Conservation (phyloP, 2,797 vertebrate species). For the Crypturellus tataupa region DNA sequence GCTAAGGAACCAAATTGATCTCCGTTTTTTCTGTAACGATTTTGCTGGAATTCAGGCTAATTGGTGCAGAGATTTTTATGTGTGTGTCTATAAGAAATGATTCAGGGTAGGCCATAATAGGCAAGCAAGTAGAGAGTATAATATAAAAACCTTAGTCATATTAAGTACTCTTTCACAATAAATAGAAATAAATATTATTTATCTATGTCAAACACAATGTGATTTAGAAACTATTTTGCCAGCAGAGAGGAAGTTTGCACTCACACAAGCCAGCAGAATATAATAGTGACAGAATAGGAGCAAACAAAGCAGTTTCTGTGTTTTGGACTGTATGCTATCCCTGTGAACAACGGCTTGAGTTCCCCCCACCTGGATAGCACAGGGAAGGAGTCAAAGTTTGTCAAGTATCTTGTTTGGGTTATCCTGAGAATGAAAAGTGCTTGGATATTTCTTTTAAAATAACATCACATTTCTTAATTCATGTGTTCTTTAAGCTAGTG, state of each 20-base stretch:
- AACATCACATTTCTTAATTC: neutral
- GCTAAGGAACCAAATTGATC: neutral
- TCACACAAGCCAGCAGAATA: neutral
- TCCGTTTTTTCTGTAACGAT: neutral
- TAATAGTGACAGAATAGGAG: neutral
- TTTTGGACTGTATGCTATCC: neutral
- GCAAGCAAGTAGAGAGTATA: neutral
- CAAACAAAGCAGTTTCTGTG: neutral
- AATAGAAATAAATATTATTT: slow-evolving; percentile 55
- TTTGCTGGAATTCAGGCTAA: neutral
- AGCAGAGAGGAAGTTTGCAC: neutral
- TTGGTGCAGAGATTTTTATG: neutral
- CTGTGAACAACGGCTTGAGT: neutral
- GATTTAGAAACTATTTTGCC: slow-evolving; percentile 22
- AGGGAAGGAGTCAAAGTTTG: neutral
- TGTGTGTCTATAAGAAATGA: neutral
- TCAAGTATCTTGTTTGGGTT: neutral
- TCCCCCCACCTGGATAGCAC: neutral
- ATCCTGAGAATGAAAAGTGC: neutral
- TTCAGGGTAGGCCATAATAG: neutral
- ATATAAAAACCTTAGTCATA: neutral
- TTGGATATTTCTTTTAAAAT: neutral
- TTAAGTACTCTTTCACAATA: neutral
- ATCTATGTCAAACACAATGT: neutral
- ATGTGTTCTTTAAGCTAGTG: neutral